Percentiles rank a stretch among this genome's conserved stretches.
Conservation (phyloP, 2,888 invertebrate species). For the Tribolium freemani region DNA sequence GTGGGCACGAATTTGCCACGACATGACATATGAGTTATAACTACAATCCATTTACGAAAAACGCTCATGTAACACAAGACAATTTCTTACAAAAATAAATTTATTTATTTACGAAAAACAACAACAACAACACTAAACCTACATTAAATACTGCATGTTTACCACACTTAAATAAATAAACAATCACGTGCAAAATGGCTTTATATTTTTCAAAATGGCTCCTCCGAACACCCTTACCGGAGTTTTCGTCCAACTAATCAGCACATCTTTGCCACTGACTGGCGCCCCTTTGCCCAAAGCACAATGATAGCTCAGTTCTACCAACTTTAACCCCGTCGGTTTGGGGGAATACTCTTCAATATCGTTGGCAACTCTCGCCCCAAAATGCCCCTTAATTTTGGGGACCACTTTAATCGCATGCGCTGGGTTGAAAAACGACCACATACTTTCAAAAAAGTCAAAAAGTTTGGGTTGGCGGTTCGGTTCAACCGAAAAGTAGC, state of each 20-base stretch:
- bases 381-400: not conserved
- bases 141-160: not conserved
- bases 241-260: slow-evolving; percentile 77
- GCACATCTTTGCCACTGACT: slow-evolving; percentile 67
- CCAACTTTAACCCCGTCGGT: slow-evolving; percentile 67
- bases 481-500: slow-evolving; percentile 51
- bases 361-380: slow-evolving; percentile 42
- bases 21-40: too few relatives aligned
- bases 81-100: not conserved
- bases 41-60: too few relatives aligned
- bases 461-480: slow-evolving; percentile 49
- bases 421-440: slow-evolving; percentile 9
- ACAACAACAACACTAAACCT: not conserved
- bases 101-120: not conserved
- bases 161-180: not conserved
- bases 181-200: slow-evolving; percentile 69
- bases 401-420: not conserved
- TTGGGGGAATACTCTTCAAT: slow-evolving; percentile 50
- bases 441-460: slow-evolving; percentile 42
- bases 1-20: too few relatives aligned
- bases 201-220: slow-evolving; percentile 73
- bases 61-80: too few relatives aligned
- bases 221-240: slow-evolving; percentile 79
- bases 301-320: slow-evolving; percentile 69
- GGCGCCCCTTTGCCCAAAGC: slow-evolving; percentile 70